Conservation (phyloP, 2,888 invertebrate species). For the Timema podura region DNA sequence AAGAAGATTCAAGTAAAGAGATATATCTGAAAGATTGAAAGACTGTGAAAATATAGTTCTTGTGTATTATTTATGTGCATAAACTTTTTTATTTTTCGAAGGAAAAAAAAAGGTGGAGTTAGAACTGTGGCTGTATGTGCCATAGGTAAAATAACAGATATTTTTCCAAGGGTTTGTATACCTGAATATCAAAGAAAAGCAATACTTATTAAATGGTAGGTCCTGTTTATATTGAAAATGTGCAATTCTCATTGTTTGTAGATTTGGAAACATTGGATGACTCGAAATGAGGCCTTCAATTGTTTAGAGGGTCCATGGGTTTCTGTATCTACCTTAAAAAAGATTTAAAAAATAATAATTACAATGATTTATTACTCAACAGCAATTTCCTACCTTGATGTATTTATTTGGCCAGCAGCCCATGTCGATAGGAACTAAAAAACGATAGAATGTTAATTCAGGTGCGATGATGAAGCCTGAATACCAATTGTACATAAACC, state of each 20-base stretch:
- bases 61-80: constrained; percentile 26
- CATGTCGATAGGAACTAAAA: constrained; percentile 28
- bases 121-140: constrained; percentile 24
- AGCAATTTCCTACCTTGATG: constrained; percentile 29
- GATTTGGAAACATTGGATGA: constrained; percentile 21
- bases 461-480: constrained; percentile 24
- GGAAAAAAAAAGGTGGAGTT: constrained; percentile 20
- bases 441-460: constrained; percentile 26
- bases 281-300: constrained; percentile 20
- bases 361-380: constrained; percentile 26
- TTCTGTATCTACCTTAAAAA: constrained; percentile 22
- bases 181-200: constrained; percentile 32
- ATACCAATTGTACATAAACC: constrained; percentile 31
- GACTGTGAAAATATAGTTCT: background rate
- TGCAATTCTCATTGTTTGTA: constrained; percentile 29
- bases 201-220: constrained; percentile 31
- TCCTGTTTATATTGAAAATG: constrained; percentile 30
- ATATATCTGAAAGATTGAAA: no score
- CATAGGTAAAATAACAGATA: constrained; percentile 27
- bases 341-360: background rate
- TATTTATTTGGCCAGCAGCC: constrained; percentile 30
- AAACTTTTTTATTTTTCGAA: constrained; percentile 22
- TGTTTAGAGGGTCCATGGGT: constrained; percentile 21
- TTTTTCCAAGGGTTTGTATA: constrained; percentile 34
- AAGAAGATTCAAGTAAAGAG: no score